These are phyloP conservation scores for Ochotona curzoniae DNA, from an alignment of 2,113 vertebrate genomes.

Conservation along the genomic window DNA sequence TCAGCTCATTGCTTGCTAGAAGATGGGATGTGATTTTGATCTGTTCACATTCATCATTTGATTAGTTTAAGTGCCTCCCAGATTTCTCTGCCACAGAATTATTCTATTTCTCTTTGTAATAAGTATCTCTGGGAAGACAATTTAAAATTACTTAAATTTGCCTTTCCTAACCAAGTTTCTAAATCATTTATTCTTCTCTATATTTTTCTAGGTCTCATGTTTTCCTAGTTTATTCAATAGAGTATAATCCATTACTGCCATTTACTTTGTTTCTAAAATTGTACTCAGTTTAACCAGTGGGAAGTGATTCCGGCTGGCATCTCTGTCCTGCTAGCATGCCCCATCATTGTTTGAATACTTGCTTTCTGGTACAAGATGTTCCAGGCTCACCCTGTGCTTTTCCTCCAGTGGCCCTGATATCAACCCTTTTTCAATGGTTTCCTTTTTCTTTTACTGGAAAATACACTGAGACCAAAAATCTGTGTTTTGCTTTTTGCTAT, in stretches of 20 bases:
- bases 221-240: constrained; percentile 9
- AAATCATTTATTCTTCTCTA: not conserved
- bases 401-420: not conserved
- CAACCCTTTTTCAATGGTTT: not conserved
- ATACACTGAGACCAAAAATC: constrained; percentile 7
- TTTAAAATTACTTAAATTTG: constrained; percentile 19
- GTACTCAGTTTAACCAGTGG: not conserved
- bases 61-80: not conserved
- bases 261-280: constrained; percentile 13
- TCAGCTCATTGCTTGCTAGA: not conserved
- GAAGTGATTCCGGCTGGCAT: not conserved
- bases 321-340: not conserved
- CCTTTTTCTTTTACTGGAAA: not conserved
- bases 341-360: not conserved
- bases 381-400: not conserved
- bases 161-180: constrained; percentile 12
- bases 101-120: not conserved
- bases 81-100: not conserved
- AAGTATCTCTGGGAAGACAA: not conserved
- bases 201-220: not conserved
- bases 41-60: not conserved
- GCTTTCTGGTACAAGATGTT: not conserved
- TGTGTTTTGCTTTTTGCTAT: not conserved
- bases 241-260: not conserved
- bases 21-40: not conserved